Percentiles rank a stretch among this genome's conserved stretches.
Conservation (phyloP, 2,888 invertebrate genomes). For the Acronicta leporina region DNA sequence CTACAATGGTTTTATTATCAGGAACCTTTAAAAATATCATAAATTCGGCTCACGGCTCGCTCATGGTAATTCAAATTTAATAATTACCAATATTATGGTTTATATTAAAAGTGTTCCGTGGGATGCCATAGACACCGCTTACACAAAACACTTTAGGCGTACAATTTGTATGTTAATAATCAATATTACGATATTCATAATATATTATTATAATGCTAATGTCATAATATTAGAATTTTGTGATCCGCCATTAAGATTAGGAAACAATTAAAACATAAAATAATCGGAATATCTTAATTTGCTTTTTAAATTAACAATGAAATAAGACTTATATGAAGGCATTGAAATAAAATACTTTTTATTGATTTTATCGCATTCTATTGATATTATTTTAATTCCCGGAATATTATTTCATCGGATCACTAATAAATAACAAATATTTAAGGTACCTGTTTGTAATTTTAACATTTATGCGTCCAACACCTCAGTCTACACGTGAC, state of each 20-base stretch:
- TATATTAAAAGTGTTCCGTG: constrained; percentile 13
- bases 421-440: no score
- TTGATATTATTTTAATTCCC: no score
- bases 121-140: neutral
- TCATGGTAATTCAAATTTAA: constrained; percentile 39
- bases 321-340: no score
- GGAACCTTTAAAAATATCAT: constrained; percentile 30
- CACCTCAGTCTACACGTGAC: no score
- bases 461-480: no score
- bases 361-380: no score
- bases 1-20: constrained; percentile 41
- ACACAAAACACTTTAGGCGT: constrained; percentile 4
- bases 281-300: no score
- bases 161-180: constrained; percentile 49
- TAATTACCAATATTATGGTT: constrained; percentile 23
- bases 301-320: no score
- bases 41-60: constrained; percentile 18
- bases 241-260: neutral
- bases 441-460: no score
- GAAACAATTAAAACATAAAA: neutral
- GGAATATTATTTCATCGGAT: no score
- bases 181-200: constrained; percentile 29
- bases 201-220: constrained; percentile 28
- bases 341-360: no score
- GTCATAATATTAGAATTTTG: constrained; percentile 12